Evolutionary conservation across 2,888 invertebrate species (phyloP), one percentile per base, ranked within the genome.

Genomic region (Cosmia trapezina): DNA sequence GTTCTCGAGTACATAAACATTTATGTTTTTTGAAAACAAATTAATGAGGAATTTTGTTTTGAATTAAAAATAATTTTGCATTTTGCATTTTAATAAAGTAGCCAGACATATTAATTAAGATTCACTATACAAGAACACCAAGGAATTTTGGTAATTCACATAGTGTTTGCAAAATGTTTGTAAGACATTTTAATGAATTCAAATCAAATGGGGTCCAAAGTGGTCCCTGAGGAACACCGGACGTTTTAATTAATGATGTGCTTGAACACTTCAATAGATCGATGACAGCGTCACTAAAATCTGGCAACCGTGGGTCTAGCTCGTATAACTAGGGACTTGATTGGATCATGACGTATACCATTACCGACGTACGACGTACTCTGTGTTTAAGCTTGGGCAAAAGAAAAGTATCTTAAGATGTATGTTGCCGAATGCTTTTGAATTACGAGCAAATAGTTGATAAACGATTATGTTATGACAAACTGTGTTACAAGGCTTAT

Each of bases 401-500:
- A 6, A 37, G 33, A n/a, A 73, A 22, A 56, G 0, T 3, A 51
- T 49, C 43, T 1, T 60, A 67, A 14, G 37, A 22, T 14, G 2
- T 64, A 57, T 37, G 49, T 28, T 68, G n/a, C 69, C 54, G 51
- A 79, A 72, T 54, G 63, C 53, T 33, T 57, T 41, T 12, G 12
- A 60, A 17, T 65, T n/a, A n/a, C 37, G 9, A n/a, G 5, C 5
- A 51, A 37, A n/a, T 47, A 59, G 8, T 19, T 4, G 3, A n/a
- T 22, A 17, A 4, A 9, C 11, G 19, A 14, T 45, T 19, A 45
- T 45, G 43, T 43, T 33, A 53, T 57, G 8, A 45, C 5, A 33
- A 33, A 28, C 12, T 17, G 17, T 28, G 28, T 28, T 28, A 28
- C 3, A 28, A n/a, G n/a, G 14, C 45, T 28, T n/a, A 17, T 1